Base-by-base conservation (phyloP, 1,140 invertebrate genomes). In the Heterodera schachtii region DNA sequence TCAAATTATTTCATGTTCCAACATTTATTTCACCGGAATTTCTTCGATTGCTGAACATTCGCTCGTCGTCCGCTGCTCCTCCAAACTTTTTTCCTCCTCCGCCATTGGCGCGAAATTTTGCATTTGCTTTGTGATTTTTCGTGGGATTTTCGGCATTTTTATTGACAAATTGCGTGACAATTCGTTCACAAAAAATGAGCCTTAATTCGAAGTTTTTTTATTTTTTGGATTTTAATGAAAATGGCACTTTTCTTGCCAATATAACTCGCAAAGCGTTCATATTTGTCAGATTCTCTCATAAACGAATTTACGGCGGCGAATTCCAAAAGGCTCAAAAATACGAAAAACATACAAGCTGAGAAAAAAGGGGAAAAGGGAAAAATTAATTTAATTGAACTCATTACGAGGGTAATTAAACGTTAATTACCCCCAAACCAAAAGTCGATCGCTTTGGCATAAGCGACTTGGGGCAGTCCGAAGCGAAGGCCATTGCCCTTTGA, bases 231-330 rank as follows among this genome's bases (percentile, higher is more conserved):
- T 7, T 75, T 52, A 43, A 16, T 49, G 2, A 21, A 60, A 47
- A 6, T 19, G 16, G 46, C 64, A 67, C 82, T 49, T 77, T 77
- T 47, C 44, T 86, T 86, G 49, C 79, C 76, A 8, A 73, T 46
- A 52, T 77, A 81, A 46, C 69, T 86, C 11, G 87, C 82, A 73
- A 89, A 81, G 11, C 85, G 81, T 75, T 89, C 87, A 75, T 83
- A 89, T 74, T 89, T 89, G 41, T 89, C 87, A 21, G 87, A 81
- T 70, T 87, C 82, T 41, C 87, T 70, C 87, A 89, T 89, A 78
- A 88, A 89, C 73, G 83, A 85, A 84, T 89, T 89, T 13, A 89
- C 86, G 43, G 85, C 79, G 31, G 87, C 87, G 77, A 87, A 89
- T 78, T 89, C 87, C 60, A 89, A 79, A 21, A 89, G 84, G 70